Percentiles rank a stretch among this genome's conserved stretches.
phyloP scores from a whole-genome alignment of 2,113 vertebrate genomes.

The Nothocercus julius region DNA sequence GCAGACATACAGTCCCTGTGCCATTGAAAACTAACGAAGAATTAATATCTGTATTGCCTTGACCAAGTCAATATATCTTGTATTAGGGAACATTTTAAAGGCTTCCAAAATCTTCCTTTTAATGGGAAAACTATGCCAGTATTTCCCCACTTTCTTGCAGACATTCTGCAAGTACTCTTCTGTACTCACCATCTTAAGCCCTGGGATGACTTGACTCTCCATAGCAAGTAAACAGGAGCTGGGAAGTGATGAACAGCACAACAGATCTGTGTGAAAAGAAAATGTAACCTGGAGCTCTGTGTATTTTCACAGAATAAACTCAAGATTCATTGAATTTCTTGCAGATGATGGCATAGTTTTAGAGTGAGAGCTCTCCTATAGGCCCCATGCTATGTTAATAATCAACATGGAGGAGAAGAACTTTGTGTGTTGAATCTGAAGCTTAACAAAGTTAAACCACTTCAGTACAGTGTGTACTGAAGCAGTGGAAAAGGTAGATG shows the following conservation, averaged over 20 bases:
- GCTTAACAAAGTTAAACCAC: neutral
- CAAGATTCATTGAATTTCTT: neutral
- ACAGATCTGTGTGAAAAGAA: neutral
- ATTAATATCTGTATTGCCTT: neutral
- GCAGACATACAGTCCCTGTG: neutral
- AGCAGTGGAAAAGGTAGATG: neutral
- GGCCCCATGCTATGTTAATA: rapidly evolving
- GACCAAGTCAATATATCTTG: neutral
- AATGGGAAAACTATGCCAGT: neutral
- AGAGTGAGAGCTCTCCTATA: neutral
- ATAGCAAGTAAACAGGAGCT: neutral
- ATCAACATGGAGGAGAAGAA: neutral
- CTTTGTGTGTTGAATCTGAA: neutral
- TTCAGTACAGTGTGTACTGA: too few relatives aligned
- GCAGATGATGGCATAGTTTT: neutral
- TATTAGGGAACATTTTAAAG: neutral
- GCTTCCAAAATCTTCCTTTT: neutral
- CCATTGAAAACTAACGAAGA: neutral
- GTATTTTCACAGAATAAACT: neutral
- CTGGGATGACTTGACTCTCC: neutral
- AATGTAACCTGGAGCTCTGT: neutral
- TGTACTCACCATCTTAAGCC: neutral
- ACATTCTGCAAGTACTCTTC: neutral
- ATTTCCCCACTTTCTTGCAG: neutral
- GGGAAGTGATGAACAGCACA: neutral